Conservation (phyloP, 1,140 invertebrate species). For the Cyclina sinensis region DNA sequence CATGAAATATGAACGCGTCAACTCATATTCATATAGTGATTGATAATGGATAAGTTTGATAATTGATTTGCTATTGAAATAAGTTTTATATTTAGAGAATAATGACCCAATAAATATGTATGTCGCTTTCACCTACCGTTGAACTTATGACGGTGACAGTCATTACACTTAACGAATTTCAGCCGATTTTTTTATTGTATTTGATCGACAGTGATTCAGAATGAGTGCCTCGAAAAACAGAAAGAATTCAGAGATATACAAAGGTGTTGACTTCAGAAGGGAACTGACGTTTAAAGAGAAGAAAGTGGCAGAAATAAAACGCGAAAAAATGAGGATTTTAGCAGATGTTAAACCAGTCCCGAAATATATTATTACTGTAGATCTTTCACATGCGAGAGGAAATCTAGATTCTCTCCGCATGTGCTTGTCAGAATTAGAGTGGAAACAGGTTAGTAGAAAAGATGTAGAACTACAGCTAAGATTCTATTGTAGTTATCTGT, state of each 20-base stretch:
- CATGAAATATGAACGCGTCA: too few relatives aligned
- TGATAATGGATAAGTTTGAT: not conserved
- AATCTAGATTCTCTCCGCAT: conserved; percentile 84
- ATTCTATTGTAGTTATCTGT: too few relatives aligned
- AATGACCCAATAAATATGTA: not conserved
- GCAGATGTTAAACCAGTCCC: conserved; percentile 70
- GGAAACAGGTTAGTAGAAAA: conserved; percentile 86
- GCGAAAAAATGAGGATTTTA: conserved; percentile 67
- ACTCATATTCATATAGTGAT: too few relatives aligned
- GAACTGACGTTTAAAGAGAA: conserved; percentile 72
- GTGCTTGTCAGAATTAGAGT: conserved; percentile 83
- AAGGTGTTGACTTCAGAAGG: conserved; percentile 69
- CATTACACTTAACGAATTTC: too few relatives aligned
- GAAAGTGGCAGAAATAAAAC: conserved; percentile 68
- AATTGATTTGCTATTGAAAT: too few relatives aligned
- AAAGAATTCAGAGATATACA: not conserved
- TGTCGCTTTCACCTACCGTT: not conserved
- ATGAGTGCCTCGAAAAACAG: conserved; percentile 48
- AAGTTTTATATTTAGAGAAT: too few relatives aligned
- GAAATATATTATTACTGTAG: conserved; percentile 81
- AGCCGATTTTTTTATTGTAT: too few relatives aligned
- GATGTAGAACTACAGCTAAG: too few relatives aligned
- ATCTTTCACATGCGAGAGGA: conserved; percentile 83
- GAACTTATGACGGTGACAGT: too few relatives aligned
- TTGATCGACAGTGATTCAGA: not conserved